Percentiles rank a stretch among this genome's conserved stretches.
Conservation (phyloP, 2,113 vertebrate genomes). For the Pleuronectes platessa region DNA sequence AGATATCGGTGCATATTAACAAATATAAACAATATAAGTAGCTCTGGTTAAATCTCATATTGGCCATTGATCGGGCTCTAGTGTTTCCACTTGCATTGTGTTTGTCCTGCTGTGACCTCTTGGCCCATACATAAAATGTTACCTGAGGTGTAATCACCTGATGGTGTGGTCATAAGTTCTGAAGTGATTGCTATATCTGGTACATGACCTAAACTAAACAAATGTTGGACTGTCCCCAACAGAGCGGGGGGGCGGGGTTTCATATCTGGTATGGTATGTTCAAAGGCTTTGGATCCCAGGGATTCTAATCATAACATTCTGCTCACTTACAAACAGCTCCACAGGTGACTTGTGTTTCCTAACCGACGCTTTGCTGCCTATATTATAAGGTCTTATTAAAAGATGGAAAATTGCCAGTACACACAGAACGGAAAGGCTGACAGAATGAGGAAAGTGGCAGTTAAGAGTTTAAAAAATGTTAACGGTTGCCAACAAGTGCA, state of each 20-base stretch:
- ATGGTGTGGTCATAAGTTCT: not conserved
- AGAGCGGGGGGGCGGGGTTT: conserved; percentile 27
- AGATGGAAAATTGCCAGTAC: conserved; percentile 27
- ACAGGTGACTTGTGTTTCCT: conserved; percentile 35
- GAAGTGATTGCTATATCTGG: conserved; percentile 33
- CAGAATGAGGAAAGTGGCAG: not conserved
- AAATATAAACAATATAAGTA: no score
- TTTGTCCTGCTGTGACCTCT: not conserved
- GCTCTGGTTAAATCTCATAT: no score
- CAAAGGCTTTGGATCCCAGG: conserved; percentile 27
- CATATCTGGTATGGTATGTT: conserved; percentile 39
- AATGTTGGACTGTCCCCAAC: not conserved
- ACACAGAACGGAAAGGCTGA: not conserved
- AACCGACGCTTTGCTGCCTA: not conserved
- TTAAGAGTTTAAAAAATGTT: no score
- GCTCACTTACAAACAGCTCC: conserved; percentile 39
- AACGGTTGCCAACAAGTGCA: not conserved
- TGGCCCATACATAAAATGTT: not conserved
- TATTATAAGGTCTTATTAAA: not conserved
- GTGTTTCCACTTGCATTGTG: no score
- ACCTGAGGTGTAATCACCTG: no score
- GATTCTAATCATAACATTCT: conserved; percentile 51
- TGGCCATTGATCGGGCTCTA: no score
- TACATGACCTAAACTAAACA: conserved; percentile 9
- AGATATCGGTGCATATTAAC: no score